Percentiles rank a stretch among this genome's conserved stretches.
Conservation (phyloP, 2,113 vertebrate genomes). For the Atlantisia rogersi region DNA sequence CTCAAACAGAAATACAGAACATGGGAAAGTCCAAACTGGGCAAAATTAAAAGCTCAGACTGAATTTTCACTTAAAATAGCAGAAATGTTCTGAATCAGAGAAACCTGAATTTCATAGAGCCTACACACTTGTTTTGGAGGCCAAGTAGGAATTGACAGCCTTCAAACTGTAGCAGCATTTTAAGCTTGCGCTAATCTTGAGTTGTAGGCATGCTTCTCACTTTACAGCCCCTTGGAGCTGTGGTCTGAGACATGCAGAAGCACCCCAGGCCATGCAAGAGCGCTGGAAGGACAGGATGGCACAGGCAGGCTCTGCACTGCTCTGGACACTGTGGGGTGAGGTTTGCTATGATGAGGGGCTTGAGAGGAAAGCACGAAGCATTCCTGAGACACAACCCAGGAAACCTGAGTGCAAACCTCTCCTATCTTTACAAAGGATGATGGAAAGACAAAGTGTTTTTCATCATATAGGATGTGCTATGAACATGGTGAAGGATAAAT, state of each 20-base stretch:
- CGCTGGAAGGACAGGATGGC: neutral
- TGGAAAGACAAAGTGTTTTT: neutral
- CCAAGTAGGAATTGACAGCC: neutral
- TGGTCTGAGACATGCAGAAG: neutral
- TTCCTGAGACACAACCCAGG: neutral
- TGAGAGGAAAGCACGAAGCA: neutral
- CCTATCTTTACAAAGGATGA: neutral
- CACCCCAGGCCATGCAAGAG: neutral
- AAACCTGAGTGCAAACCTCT: accelerated
- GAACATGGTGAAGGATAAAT: neutral
- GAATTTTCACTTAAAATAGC: neutral
- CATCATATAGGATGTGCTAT: neutral
- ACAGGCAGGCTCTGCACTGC: neutral
- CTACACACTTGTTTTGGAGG: neutral
- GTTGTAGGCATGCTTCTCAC: neutral
- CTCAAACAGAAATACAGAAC: neutral
- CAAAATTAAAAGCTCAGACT: neutral
- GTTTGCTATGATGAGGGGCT: neutral
- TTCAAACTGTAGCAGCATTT: neutral
- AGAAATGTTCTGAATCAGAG: neutral
- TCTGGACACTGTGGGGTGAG: neutral
- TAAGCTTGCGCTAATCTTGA: neutral
- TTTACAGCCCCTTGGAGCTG: neutral
- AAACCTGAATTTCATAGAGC: neutral
- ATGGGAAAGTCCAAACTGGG: neutral